Conservation (phyloP, 2,113 vertebrate genomes). For the Neopipo cinnamomea region DNA sequence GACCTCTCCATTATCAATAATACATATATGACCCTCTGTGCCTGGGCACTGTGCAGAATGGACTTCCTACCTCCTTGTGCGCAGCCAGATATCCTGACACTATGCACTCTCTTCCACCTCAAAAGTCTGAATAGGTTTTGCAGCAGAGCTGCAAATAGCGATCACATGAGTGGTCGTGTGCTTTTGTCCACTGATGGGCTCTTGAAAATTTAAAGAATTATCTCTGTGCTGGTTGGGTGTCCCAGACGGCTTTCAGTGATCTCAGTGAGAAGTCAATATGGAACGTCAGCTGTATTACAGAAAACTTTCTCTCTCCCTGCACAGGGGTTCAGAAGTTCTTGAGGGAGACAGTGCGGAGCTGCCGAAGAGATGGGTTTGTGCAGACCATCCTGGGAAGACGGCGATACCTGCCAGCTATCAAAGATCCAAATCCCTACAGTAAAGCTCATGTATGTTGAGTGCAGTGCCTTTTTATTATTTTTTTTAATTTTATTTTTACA, state of each 20-base stretch:
- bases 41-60: not conserved
- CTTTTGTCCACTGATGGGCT: not conserved
- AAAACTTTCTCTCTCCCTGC: conserved; percentile 45
- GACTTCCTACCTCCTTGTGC: not conserved
- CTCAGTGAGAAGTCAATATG: not conserved
- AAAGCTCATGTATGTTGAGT: conserved; percentile 86
- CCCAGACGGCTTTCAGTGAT: not conserved
- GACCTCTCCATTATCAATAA: not conserved
- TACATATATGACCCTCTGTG: not conserved
- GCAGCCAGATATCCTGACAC: not conserved
- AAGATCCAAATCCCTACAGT: conserved; percentile 80
- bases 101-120: not conserved
- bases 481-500: not conserved
- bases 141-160: not conserved
- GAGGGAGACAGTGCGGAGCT: conserved; percentile 86
- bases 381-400: conserved; percentile 90
- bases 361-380: conserved; percentile 87
- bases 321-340: conserved; percentile 90
- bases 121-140: not conserved
- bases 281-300: not conserved
- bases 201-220: not conserved
- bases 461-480: not conserved
- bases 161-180: not conserved
- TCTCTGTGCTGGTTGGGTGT: not conserved
- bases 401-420: conserved; percentile 90